Percentiles rank a stretch among this genome's conserved stretches.
Evolutionary conservation across 2,888 invertebrate genomes (phyloP).

Genomic region (Napeogenes inachia): DNA sequence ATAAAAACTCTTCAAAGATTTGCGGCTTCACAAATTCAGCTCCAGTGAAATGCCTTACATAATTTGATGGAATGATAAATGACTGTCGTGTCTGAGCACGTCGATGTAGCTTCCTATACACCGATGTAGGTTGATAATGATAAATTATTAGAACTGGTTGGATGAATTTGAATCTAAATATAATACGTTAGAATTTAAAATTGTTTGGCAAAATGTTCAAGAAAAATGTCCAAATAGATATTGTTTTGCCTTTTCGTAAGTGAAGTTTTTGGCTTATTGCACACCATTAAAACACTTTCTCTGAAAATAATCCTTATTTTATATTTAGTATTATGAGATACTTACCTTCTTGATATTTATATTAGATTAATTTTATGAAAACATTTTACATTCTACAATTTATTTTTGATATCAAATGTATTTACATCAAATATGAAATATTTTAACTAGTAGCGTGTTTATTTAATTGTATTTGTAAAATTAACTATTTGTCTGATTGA

Average conservation of each 20-base stretch:
- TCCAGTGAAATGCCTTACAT: conserved; percentile 25
- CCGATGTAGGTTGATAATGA: conserved; percentile 28
- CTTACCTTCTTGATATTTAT: neutral
- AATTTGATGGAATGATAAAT: conserved; percentile 30
- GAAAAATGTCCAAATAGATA: conserved; percentile 15
- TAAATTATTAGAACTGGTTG: conserved; percentile 20
- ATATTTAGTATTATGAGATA: neutral
- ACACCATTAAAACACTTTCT: neutral
- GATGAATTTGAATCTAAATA: conserved; percentile 13
- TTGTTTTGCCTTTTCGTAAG: conserved; percentile 18
- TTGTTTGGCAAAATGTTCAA: neutral
- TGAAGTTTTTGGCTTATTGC: conserved; percentile 9
- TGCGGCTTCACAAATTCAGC: conserved; percentile 18
- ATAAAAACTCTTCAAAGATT: conserved; percentile 16
- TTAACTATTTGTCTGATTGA: too few relatives aligned
- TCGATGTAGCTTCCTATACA: conserved; percentile 18
- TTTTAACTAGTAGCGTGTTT: too few relatives aligned
- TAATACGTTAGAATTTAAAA: neutral
- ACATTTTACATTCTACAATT: neutral
- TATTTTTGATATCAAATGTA: too few relatives aligned
- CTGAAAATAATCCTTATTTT: neutral
- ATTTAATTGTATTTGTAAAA: too few relatives aligned
- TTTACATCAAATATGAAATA: too few relatives aligned
- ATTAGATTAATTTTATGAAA: neutral
- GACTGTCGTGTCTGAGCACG: conserved; percentile 9